A percentile compares a stretch with the other conserved stretches of the same genome.
These are phyloP conservation scores for Torymus texanus DNA, from an alignment of 2,888 invertebrate genomes.

Conservation along the genomic window DNA sequence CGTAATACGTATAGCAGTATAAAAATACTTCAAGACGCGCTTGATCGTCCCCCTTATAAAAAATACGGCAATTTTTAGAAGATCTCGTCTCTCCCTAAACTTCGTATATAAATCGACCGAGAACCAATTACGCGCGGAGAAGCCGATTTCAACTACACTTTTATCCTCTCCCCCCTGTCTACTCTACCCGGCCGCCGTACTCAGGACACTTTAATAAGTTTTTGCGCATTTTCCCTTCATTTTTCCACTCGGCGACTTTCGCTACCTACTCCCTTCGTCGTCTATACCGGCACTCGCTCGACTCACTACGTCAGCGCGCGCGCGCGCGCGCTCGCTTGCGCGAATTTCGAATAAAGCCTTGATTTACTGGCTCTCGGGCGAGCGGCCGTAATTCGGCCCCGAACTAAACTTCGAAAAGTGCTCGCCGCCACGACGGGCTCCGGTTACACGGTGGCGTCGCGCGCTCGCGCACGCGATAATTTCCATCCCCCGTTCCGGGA, in stretches of 20 bases:
- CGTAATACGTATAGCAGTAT: no score
- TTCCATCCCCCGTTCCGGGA: constrained; percentile 55
- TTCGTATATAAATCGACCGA: constrained; percentile 42
- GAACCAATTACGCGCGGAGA: constrained; percentile 54
- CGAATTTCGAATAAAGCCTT: constrained; percentile 58
- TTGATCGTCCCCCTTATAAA: constrained; percentile 15
- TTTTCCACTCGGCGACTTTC: constrained; percentile 48
- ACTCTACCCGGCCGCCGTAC: not conserved
- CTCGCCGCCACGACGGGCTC: constrained; percentile 20
- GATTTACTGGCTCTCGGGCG: constrained; percentile 55
- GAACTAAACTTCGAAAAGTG: constrained; percentile 57
- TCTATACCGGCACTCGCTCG: constrained; percentile 7
- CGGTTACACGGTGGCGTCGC: constrained; percentile 25
- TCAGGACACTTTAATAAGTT: constrained; percentile 48
- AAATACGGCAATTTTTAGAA: constrained; percentile 40
- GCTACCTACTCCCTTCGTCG: constrained; percentile 2
- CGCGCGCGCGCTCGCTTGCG: not conserved
- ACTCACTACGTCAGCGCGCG: constrained; percentile 46
- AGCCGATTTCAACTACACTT: constrained; percentile 48
- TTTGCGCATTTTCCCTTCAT: constrained; percentile 44
- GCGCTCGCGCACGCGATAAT: constrained; percentile 59
- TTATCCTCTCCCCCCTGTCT: constrained; percentile 31
- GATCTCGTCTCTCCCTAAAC: constrained; percentile 49
- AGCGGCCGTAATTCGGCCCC: constrained; percentile 55
- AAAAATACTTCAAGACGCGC: no score